Percentiles rank a stretch among this genome's conserved stretches.
These are phyloP conservation scores for Alviniconcha strummeri DNA, from an alignment of 2,888 invertebrate genomes.

Conservation along the genomic window DNA sequence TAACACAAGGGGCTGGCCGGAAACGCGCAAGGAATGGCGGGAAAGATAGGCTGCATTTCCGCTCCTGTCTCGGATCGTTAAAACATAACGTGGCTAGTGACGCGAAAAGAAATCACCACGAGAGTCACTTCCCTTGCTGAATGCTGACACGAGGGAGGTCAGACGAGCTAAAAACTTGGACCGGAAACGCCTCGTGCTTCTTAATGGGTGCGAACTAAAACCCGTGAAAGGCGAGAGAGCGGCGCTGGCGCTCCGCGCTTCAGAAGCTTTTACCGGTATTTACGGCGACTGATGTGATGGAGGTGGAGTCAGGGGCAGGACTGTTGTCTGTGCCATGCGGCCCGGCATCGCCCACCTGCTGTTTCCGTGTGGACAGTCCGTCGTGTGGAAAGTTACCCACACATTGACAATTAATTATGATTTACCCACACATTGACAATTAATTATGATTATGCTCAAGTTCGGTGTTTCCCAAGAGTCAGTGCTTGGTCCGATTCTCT, in stretches of 20 bases:
- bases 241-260: background rate
- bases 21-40: constrained; percentile 30
- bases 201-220: constrained; percentile 27
- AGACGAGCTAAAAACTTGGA: constrained; percentile 26
- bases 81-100: constrained; percentile 39
- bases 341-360: no score
- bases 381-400: no score
- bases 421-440: no score
- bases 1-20: background rate
- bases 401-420: no score
- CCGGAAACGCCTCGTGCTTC: constrained; percentile 27
- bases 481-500: no score
- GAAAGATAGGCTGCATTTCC: constrained; percentile 26
- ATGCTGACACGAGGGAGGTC: background rate
- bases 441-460: no score
- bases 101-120: constrained; percentile 40
- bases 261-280: constrained; percentile 3
- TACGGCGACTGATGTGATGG: background rate
- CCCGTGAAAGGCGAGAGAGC: constrained; percentile 20
- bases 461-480: no score
- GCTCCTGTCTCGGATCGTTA: constrained; percentile 20
- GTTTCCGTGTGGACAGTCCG: no score
- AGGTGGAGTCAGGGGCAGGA: background rate
- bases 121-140: constrained; percentile 21
- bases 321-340: no score